A percentile compares a stretch with the other conserved stretches of the same genome.
Conservation (phyloP, 2,113 vertebrate genomes). For the Apodemus sylvaticus region DNA sequence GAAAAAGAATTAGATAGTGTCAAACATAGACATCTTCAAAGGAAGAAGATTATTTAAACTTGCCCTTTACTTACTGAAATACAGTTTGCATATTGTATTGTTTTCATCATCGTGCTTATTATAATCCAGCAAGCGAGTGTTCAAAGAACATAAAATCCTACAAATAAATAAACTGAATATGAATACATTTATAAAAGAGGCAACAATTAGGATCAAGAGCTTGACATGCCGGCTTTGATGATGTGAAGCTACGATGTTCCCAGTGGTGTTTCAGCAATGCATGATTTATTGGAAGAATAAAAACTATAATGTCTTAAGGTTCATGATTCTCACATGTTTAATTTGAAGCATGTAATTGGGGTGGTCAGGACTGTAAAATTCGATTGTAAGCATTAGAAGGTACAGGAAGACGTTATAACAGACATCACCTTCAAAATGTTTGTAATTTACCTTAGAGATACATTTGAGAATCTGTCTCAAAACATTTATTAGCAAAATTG, state of each 20-base stretch:
- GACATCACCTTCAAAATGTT: neutral
- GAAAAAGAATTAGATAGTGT: constrained; percentile 86
- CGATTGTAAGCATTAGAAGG: neutral
- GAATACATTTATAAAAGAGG: constrained; percentile 75
- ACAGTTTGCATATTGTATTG: constrained; percentile 84
- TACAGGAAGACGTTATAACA: neutral
- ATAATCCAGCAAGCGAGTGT: constrained; percentile 87
- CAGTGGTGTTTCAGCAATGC: constrained; percentile 33
- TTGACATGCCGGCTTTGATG: constrained; percentile 70
- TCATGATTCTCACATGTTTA: neutral
- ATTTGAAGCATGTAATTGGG: neutral
- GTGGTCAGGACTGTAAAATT: neutral
- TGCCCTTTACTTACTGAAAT: constrained; percentile 86
- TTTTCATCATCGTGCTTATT: constrained; percentile 81
- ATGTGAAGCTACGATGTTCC: constrained; percentile 65
- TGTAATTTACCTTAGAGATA: neutral
- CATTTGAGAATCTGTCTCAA: neutral
- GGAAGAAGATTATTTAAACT: constrained; percentile 82
- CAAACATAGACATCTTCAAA: constrained; percentile 84
- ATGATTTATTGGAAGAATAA: constrained; percentile 31
- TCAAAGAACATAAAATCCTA: constrained; percentile 91
- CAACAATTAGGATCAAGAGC: constrained; percentile 77
- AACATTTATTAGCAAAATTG: neutral
- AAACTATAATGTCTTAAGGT: constrained; percentile 42
- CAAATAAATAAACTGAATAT: constrained; percentile 83